Evolutionary conservation across 2,113 vertebrate genomes (phyloP), one percentile per base, ranked within the genome.

Genomic region (Dascyllus trimaculatus): DNA sequence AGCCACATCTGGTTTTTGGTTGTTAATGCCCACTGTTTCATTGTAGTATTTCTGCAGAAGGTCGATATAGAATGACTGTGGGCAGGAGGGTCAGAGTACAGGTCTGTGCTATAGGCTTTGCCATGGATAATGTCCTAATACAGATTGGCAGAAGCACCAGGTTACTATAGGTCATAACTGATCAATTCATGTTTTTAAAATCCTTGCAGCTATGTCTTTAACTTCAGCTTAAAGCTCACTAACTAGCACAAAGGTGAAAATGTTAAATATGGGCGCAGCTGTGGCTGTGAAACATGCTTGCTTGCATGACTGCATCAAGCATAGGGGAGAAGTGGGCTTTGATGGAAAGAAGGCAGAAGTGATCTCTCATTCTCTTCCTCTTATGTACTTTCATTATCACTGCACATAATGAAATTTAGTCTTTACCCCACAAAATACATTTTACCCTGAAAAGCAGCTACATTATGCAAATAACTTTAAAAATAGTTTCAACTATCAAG

Each of bases 31-130:
- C 53, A 18, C 38, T 56, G 60, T 62, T 61, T 75, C 10, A 18
- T 43, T 74, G 59, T 43, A 62, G 43, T 66, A 57, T 49, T 52
- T 17, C 64, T 68, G 14, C 69, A 67, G 45, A 78, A 65, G 38
- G 45, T 54, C 35, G 2, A 35, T 45, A 57, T 53, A 15, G 19
- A 35, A 7, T 71, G 46, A 46, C 40, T 48, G 18, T 62, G 49
- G 25, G 22, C 40, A 5, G 24, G n/a, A 24, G 45, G 86, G 54
- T 80, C 87, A 88, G 86, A 87, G 87, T 87, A 43, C 82, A 88
- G n/a, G 40, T 22, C 43, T 57, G 66, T 54, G 59, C 21, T 75
- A 3, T 67, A 46, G 26, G 43, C 46, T 80, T 69, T 13, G 0
- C 52, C 17, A 38, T 4, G 25, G 29, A 43, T 61, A 26, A 46